Evolutionary conservation across 2,888 invertebrate species (phyloP), one percentile per base, ranked within the genome.

Genomic region (Pristionchus entomophagus): DNA sequence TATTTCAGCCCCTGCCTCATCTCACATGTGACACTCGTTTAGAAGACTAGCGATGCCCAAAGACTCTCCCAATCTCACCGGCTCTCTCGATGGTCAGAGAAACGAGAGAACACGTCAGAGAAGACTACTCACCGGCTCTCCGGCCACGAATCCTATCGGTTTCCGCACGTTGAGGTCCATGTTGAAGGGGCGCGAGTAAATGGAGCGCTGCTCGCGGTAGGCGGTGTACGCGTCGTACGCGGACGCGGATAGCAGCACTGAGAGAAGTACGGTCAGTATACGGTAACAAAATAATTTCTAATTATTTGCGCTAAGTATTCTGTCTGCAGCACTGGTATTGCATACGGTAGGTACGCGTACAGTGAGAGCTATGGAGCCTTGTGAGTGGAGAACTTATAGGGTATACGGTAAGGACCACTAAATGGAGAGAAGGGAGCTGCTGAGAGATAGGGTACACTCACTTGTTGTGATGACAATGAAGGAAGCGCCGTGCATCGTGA

Each of bases 1-100:
- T 22, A 82, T 82, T 82, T 59, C 59, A 38, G 29, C 51, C 78
- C 51, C 8, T 32, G 17, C 32, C 19, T 49, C 35, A 35, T 29
- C 78, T 80, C 73, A 73, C 73, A 73, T 73, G 73, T 73, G 73
- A 73, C 73, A n/a, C 41, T 41, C 22, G 78, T 78, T 22, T 26
- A 78, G 51, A 49, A 35, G n/a, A n/a, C n/a, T n/a, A n/a, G n/a
- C n/a, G n/a, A n/a, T n/a, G n/a, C n/a, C n/a, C n/a, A n/a, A n/a
- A n/a, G n/a, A n/a, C n/a, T n/a, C n/a, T n/a, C n/a, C n/a, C n/a
- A n/a, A n/a, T n/a, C n/a, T n/a, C n/a, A n/a, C n/a, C n/a, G n/a
- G n/a, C n/a, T n/a, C n/a, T n/a, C n/a, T n/a, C n/a, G n/a, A n/a
- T n/a, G n/a, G n/a, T n/a, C n/a, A n/a, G n/a, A n/a, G n/a, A n/a